Conservation (phyloP, 2,113 vertebrate genomes). For the Axis porcinus region DNA sequence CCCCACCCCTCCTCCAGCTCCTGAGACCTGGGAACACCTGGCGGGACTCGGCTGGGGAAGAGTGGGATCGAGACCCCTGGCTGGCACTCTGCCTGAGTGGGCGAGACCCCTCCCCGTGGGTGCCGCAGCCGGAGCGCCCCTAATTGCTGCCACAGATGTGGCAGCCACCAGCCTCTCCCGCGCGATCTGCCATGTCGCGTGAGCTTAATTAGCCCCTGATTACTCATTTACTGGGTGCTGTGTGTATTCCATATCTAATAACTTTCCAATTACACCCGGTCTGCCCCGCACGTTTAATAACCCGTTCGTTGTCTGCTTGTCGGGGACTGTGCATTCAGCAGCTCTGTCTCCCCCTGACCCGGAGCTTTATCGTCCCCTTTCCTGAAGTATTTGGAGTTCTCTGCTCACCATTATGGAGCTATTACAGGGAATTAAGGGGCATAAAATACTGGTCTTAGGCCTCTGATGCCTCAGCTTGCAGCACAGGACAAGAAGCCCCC, state of each 20-base stretch:
- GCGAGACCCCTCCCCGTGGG: neutral
- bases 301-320: constrained; percentile 31
- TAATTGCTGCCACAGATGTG: constrained; percentile 70
- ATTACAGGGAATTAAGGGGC: constrained; percentile 6
- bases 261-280: constrained; percentile 66
- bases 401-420: neutral
- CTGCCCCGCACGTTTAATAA: neutral
- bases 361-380: neutral
- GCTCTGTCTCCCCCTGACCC: neutral
- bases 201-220: constrained; percentile 73
- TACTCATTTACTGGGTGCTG: constrained; percentile 70
- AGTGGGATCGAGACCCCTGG: neutral
- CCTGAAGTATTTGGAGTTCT: neutral
- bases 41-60: neutral
- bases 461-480: neutral
- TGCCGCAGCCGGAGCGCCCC: constrained; percentile 26
- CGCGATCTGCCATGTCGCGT: neutral
- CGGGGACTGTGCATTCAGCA: neutral
- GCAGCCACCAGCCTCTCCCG: constrained; percentile 46
- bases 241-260: constrained; percentile 74
- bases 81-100: rapidly evolving
- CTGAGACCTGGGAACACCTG: neutral
- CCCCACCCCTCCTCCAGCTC: neutral
- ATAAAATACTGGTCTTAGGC: neutral
- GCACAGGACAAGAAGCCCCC: neutral